Percentiles rank a stretch among this genome's conserved stretches.
phyloP scores from a whole-genome alignment of 2,888 invertebrate genomes.

The Acronicta aceris region DNA sequence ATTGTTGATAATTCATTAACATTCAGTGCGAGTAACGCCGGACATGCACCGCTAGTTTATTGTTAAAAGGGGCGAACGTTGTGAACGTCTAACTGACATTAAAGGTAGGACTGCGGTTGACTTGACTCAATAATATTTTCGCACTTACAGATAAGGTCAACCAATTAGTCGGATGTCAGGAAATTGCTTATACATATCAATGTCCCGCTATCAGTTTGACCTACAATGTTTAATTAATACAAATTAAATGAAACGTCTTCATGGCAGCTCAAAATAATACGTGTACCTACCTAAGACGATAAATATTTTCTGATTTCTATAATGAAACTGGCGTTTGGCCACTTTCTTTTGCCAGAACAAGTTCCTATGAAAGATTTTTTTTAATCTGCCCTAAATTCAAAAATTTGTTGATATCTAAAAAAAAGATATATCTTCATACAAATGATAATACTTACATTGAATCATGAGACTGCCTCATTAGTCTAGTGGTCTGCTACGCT shows the following conservation, averaged over 20 bases:
- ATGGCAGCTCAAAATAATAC: not conserved
- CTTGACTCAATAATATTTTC: slow-evolving; percentile 42
- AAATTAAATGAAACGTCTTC: slow-evolving; percentile 12
- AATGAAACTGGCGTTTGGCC: no score
- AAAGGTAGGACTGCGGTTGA: slow-evolving; percentile 36
- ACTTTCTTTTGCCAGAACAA: no score
- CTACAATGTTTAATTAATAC: slow-evolving; percentile 33
- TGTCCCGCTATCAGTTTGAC: slow-evolving; percentile 23
- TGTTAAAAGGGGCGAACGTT: slow-evolving; percentile 26
- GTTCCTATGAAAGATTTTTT: no score
- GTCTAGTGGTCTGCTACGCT: no score
- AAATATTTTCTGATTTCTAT: no score
- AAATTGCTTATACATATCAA: slow-evolving; percentile 39
- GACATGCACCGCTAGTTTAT: slow-evolving; percentile 51
- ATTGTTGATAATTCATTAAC: slow-evolving; percentile 10
- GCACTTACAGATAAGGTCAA: slow-evolving; percentile 34
- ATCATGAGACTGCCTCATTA: no score
- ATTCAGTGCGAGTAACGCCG: slow-evolving; percentile 42
- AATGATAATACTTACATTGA: no score
- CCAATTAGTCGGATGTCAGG: slow-evolving; percentile 44
- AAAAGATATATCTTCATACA: no score
- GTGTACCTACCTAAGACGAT: no score
- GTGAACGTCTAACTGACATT: slow-evolving; percentile 26
- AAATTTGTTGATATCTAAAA: no score
- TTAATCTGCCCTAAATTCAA: no score